Evolutionary conservation across 2,888 invertebrate genomes (phyloP).

Genomic region (Hyposoter dolosus): DNA sequence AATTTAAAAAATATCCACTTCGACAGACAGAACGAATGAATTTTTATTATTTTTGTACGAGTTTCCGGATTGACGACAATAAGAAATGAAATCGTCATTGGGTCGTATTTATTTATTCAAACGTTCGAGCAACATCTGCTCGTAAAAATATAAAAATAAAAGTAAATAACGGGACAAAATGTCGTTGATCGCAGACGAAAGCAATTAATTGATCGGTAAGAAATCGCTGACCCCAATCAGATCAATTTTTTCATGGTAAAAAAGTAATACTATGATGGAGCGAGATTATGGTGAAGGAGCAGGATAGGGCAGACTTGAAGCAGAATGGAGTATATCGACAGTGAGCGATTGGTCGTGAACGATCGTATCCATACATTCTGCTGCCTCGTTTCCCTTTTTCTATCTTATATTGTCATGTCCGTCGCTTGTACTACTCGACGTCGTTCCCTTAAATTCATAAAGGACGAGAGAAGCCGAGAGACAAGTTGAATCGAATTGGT

Average conservation of each 20-base stretch:
- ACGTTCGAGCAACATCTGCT: background rate
- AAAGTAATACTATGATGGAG: conserved; percentile 45
- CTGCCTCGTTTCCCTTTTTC: background rate
- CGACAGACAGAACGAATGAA: background rate
- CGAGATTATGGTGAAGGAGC: conserved; percentile 36
- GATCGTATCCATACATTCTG: background rate
- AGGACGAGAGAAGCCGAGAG: conserved; percentile 14
- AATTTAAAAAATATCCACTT: too few relatives aligned
- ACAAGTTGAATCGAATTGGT: conserved; percentile 51
- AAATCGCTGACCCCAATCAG: conserved; percentile 12
- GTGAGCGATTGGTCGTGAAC: conserved; percentile 43
- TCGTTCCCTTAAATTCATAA: conserved; percentile 52
- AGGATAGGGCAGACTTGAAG: conserved; percentile 8
- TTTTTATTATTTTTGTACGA: background rate
- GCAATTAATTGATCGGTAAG: conserved; percentile 29
- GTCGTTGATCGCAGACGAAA: background rate
- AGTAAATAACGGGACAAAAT: background rate
- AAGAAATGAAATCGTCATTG: background rate
- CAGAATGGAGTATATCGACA: conserved; percentile 53
- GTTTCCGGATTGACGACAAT: background rate
- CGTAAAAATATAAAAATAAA: conserved; percentile 9
- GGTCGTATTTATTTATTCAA: background rate
- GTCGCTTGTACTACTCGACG: background rate
- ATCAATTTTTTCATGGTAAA: conserved; percentile 35
- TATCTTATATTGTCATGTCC: background rate